These are phyloP conservation scores for Cheilosia impressa DNA, from an alignment of 2,888 invertebrate genomes.

Conservation along the genomic window DNA sequence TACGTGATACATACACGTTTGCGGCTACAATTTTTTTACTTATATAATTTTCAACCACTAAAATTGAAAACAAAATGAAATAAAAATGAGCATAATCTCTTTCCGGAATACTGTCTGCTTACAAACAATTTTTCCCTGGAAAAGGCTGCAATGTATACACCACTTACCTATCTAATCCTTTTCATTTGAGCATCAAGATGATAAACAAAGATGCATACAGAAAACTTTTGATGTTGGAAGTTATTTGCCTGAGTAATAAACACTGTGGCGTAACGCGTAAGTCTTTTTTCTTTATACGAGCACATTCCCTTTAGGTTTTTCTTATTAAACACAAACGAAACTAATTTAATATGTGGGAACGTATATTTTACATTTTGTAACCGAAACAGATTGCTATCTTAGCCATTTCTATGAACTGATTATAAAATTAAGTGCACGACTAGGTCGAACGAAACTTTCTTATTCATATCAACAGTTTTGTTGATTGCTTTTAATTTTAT, in stretches of 20 bases:
- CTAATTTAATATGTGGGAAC: not conserved
- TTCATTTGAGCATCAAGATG: constrained; percentile 39
- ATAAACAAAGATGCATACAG: not conserved
- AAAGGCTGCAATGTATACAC: constrained; percentile 27
- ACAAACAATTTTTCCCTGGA: constrained; percentile 53
- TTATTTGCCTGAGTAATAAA: constrained; percentile 64
- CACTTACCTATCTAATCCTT: constrained; percentile 47
- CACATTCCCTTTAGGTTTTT: constrained; percentile 1
- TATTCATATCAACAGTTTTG: no score
- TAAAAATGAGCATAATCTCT: constrained; percentile 34
- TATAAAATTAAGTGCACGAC: no score
- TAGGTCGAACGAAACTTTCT: not conserved
- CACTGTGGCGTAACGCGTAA: constrained; percentile 25
- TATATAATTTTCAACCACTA: constrained; percentile 39
- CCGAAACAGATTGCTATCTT: not conserved
- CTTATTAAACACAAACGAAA: constrained; percentile 13
- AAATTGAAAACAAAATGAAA: constrained; percentile 49
- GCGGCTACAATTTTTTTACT: constrained; percentile 48
- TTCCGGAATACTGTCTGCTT: constrained; percentile 25
- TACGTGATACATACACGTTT: constrained; percentile 21
- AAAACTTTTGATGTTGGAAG: constrained; percentile 36
- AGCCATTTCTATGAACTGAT: not conserved
- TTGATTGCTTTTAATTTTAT: no score
- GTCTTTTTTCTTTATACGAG: constrained; percentile 23
- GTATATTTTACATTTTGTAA: constrained; percentile 1